These are phyloP conservation scores for Clarias laeviceps DNA, from an alignment of 2,797 vertebrate genomes.

Conservation along the genomic window DNA sequence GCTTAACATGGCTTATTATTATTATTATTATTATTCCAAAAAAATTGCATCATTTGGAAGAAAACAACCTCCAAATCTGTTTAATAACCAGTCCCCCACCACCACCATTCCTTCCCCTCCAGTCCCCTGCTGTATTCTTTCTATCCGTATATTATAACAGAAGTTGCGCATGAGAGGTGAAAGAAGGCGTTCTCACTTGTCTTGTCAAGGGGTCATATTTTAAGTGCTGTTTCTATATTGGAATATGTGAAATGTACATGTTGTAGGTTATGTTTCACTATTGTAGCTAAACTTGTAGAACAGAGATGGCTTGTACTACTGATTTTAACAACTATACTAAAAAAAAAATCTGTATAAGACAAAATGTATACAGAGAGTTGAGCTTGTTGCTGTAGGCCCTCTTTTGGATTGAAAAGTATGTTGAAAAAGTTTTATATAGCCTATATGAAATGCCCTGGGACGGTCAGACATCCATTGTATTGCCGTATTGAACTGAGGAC, in stretches of 20 bases:
- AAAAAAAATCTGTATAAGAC: slow-evolving; percentile 70
- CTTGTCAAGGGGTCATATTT: slow-evolving; percentile 75
- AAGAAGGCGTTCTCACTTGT: slow-evolving; percentile 70
- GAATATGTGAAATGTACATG: slow-evolving; percentile 87
- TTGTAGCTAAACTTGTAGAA: slow-evolving; percentile 86
- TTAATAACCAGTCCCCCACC: slow-evolving; percentile 36
- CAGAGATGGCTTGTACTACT: slow-evolving; percentile 91
- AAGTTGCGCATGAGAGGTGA: slow-evolving; percentile 32
- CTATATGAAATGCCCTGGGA: slow-evolving; percentile 75
- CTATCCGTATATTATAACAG: not conserved
- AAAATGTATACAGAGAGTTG: slow-evolving; percentile 74
- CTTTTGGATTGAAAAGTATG: slow-evolving; percentile 78
- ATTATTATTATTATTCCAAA: not conserved
- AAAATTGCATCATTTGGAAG: not conserved
- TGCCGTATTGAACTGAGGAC: slow-evolving; percentile 79
- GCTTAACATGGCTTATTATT: slow-evolving; percentile 11
- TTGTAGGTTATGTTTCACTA: slow-evolving; percentile 86
- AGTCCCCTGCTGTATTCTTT: slow-evolving; percentile 8
- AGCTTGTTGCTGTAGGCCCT: slow-evolving; percentile 84
- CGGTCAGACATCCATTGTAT: slow-evolving; percentile 78
- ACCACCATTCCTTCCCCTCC: too few relatives aligned
- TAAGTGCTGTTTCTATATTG: slow-evolving; percentile 82
- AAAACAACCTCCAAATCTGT: not conserved
- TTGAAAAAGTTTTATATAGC: slow-evolving; percentile 67
- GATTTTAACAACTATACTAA: slow-evolving; percentile 86